phyloP scores from a whole-genome alignment of 2,113 vertebrate genomes.

The Syrrhaptes paradoxus region DNA sequence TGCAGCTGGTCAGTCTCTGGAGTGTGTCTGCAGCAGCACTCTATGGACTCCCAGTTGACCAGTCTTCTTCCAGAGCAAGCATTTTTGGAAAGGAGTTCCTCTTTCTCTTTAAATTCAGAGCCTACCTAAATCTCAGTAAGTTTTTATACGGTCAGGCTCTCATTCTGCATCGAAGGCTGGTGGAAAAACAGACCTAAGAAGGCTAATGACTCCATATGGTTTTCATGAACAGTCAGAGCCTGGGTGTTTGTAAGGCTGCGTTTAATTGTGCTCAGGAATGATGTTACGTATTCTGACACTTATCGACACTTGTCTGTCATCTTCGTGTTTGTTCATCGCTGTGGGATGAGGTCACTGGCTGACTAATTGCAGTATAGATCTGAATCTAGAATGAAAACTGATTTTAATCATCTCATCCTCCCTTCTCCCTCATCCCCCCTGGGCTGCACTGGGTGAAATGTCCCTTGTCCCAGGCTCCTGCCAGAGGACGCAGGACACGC shows the following conservation, averaged over 20 bases:
- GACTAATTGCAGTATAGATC: background rate
- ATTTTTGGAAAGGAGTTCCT: background rate
- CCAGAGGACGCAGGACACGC: background rate
- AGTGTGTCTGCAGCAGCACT: background rate
- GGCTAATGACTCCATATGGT: background rate
- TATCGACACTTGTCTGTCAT: background rate
- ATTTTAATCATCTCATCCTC: background rate
- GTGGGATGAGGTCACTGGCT: background rate
- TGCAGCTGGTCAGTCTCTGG: background rate
- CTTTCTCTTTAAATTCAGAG: background rate
- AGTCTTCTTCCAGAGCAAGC: background rate
- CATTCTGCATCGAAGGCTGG: background rate
- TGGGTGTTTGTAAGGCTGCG: background rate
- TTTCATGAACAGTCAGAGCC: background rate
- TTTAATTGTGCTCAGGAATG: constrained; percentile 22
- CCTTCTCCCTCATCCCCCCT: background rate
- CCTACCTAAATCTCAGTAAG: background rate
- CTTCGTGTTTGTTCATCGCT: background rate
- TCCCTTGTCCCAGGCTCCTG: background rate
- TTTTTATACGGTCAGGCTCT: background rate
- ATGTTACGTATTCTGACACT: background rate
- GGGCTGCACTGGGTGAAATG: background rate
- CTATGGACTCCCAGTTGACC: background rate
- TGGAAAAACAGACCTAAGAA: background rate
- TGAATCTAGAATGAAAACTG: background rate